Evolutionary conservation across 2,888 invertebrate genomes (phyloP).

Genomic region (Limenitis camilla): DNA sequence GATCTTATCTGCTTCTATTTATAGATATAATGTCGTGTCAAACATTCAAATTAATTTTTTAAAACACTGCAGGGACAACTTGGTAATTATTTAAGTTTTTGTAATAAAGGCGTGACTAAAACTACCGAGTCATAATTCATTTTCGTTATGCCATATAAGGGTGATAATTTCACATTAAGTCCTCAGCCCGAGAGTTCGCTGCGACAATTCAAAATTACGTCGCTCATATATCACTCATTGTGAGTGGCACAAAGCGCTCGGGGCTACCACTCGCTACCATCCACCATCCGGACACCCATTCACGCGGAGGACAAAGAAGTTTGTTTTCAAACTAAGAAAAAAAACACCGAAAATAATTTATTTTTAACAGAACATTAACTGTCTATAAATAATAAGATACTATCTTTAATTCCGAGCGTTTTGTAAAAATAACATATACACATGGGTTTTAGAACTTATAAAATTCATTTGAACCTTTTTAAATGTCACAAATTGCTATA

Average conservation of each 20-base stretch:
- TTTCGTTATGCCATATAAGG: slow-evolving; percentile 71
- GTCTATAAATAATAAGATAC: slow-evolving; percentile 52
- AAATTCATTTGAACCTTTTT: slow-evolving; percentile 29
- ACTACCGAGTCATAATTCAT: slow-evolving; percentile 65
- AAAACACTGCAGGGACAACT: slow-evolving; percentile 23
- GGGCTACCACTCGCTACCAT: slow-evolving; percentile 62
- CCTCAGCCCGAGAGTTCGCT: slow-evolving; percentile 44
- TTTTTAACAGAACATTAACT: slow-evolving; percentile 43
- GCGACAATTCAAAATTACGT: slow-evolving; percentile 69
- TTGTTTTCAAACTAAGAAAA: slow-evolving; percentile 65
- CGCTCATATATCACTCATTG: slow-evolving; percentile 73
- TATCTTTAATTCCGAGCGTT: slow-evolving; percentile 22
- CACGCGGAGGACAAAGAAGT: slow-evolving; percentile 63
- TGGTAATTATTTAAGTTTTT: slow-evolving; percentile 24
- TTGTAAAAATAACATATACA: slow-evolving; percentile 39
- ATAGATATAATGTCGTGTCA: background rate
- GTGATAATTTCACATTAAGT: slow-evolving; percentile 70
- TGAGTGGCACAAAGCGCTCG: slow-evolving; percentile 62
- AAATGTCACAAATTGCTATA: slow-evolving; percentile 54
- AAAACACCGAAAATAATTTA: slow-evolving; percentile 62
- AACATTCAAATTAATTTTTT: slow-evolving; percentile 36
- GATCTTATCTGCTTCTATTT: slow-evolving; percentile 14
- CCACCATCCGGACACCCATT: slow-evolving; percentile 52
- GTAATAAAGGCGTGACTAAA: slow-evolving; percentile 26
- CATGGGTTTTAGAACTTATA: slow-evolving; percentile 18